Base-by-base conservation (phyloP, 2,797 vertebrate species). In the Macroramphosus scolopax region DNA sequence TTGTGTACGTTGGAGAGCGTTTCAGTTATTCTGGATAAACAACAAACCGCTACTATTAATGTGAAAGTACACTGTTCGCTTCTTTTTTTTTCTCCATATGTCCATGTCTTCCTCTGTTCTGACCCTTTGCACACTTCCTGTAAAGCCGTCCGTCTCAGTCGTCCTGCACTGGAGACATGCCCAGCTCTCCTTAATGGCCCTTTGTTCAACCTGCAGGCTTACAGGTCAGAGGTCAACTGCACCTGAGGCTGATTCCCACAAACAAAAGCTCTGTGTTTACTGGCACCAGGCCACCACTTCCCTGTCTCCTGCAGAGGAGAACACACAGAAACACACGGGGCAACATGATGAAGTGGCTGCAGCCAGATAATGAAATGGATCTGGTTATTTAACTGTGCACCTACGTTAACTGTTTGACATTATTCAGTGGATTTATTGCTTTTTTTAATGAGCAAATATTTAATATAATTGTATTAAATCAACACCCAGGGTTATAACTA, bases 161-260 rank as follows among this genome's bases (percentile, higher is more conserved):
- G 39, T 69, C 72, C 46, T 59, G 74, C 57, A 70, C 81, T 80
- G 62, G 55, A 81, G 84, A 80, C 78, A 74, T 68, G 74, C 66
- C 72, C 68, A 48, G 65, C 56, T 76, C 68, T 69, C 53, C 77
- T 88, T 87, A 88, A 88, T 88, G 82, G 82, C 81, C 76, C 84
- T 90, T 90, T 91, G 89, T 91, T 88, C 83, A 87, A 89, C 83
- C 87, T 88, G 84, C 70, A 70, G 85, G 80, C 78, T 69, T 29
- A 71, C 30, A 55, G 88, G 90, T 92, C 87, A 88, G 70, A 58
- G 89, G 88, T 91, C 88, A 82, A 80, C 82, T 85, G 80, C 89
- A 91, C 91, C 91, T 91, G 87, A 90, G 90, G 90, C 87, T 72
- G 77, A 82, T 87, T 88, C 87, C 79, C 86, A 84, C 83, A 75